These are phyloP conservation scores for Sycophaga agraensis DNA, from an alignment of 1,140 invertebrate species.

Conservation along the genomic window DNA sequence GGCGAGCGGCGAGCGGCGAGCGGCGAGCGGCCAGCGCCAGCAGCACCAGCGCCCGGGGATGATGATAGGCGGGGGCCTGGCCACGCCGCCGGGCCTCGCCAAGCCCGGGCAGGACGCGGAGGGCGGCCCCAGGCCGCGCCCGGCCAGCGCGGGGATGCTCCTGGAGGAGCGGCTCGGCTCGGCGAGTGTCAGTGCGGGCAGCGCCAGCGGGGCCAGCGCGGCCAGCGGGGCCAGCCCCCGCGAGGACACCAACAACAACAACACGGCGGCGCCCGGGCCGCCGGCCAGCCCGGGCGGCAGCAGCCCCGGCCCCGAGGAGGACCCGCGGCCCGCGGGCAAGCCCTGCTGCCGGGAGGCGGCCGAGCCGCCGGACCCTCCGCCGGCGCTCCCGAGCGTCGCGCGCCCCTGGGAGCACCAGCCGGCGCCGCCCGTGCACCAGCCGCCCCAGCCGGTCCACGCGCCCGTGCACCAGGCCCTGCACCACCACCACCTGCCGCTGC, in stretches of 20 bases:
- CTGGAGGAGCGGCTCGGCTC: constrained; percentile 53
- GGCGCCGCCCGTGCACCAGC: constrained; percentile 43
- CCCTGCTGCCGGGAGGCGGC: no score
- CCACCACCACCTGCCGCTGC: constrained; percentile 29
- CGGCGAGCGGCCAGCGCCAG: neutral
- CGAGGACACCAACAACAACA: constrained; percentile 22
- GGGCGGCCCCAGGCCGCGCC: constrained; percentile 40
- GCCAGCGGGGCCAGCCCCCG: constrained; percentile 40
- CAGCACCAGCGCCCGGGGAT: constrained; percentile 26
- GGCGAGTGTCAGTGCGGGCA: constrained; percentile 54
- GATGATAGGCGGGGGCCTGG: constrained; percentile 56
- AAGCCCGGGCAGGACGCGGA: constrained; percentile 31
- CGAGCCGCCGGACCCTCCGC: constrained; percentile 13
- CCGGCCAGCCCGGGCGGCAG: constrained; percentile 26
- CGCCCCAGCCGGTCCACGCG: constrained; percentile 40
- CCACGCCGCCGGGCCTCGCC: constrained; percentile 53
- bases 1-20: constrained; percentile 2
- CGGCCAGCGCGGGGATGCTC: constrained; percentile 11
- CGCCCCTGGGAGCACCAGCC: constrained; percentile 54
- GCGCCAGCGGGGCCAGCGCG: constrained; percentile 43
- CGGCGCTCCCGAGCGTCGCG: constrained; percentile 34
- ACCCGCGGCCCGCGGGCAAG: constrained; percentile 47
- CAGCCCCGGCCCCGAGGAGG: constrained; percentile 27
- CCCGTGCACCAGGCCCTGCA: constrained; percentile 33
- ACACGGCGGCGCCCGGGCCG: neutral